Conservation (phyloP, 2,888 invertebrate species). For the Lamellibrachia columna region DNA sequence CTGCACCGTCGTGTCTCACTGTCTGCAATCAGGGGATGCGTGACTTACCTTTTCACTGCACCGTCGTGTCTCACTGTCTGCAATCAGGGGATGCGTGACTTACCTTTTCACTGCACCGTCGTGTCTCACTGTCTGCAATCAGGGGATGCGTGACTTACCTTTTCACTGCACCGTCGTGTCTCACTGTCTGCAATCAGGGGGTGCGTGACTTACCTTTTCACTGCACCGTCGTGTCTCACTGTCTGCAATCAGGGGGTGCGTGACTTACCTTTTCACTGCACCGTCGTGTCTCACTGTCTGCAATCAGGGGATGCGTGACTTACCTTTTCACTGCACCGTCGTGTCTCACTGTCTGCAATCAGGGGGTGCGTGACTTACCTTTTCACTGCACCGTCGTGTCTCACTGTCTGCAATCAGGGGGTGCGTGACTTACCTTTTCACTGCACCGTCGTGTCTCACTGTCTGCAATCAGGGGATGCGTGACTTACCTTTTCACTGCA, state of each 20-base stretch:
- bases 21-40: no score
- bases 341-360: not conserved
- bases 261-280: not conserved
- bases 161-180: not conserved
- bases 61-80: not conserved
- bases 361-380: not conserved
- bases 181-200: not conserved
- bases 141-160: not conserved
- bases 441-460: not conserved
- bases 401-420: not conserved
- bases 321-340: not conserved
- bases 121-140: not conserved
- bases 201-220: not conserved
- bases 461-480: not conserved
- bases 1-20: no score
- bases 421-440: not conserved
- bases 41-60: no score
- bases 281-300: not conserved
- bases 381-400: not conserved
- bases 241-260: not conserved
- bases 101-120: not conserved
- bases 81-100: not conserved
- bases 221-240: not conserved
- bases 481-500: not conserved
- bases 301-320: not conserved